Evolutionary conservation across 2,888 invertebrate genomes (phyloP).

Genomic region (Tuberolachnus salignus): DNA sequence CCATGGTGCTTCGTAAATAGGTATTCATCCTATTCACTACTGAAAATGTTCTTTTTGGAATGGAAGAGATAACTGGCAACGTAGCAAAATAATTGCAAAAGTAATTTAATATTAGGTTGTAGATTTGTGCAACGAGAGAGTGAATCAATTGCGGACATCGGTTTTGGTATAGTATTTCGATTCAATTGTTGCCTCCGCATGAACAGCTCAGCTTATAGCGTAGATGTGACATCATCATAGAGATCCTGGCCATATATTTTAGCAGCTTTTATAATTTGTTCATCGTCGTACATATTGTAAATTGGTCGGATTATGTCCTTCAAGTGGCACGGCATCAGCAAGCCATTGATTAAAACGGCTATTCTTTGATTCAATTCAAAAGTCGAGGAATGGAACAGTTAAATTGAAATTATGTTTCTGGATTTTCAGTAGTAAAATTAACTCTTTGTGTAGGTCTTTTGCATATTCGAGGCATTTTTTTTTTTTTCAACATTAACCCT

Average conservation of each 20-base stretch:
- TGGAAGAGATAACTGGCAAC: neutral
- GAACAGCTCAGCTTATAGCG: neutral
- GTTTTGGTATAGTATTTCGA: neutral
- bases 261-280: neutral
- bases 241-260: slow-evolving; percentile 7
- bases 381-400: too few species aligned
- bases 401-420: too few species aligned
- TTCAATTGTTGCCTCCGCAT: neutral
- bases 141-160: neutral
- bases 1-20: neutral
- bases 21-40: neutral
- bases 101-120: neutral
- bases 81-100: neutral
- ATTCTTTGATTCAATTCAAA: too few species aligned
- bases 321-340: too few species aligned
- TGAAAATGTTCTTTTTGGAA: neutral
- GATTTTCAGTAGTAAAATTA: too few species aligned
- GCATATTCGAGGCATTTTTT: too few species aligned
- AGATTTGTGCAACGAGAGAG: neutral
- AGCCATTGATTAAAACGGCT: too few species aligned
- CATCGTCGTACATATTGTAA: neutral
- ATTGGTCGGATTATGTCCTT: neutral
- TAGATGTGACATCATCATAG: neutral
- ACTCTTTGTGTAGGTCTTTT: too few species aligned
- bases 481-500: too few species aligned